Evolutionary conservation across 2,113 vertebrate genomes (phyloP).

Genomic region (Atherinomorus stipes): DNA sequence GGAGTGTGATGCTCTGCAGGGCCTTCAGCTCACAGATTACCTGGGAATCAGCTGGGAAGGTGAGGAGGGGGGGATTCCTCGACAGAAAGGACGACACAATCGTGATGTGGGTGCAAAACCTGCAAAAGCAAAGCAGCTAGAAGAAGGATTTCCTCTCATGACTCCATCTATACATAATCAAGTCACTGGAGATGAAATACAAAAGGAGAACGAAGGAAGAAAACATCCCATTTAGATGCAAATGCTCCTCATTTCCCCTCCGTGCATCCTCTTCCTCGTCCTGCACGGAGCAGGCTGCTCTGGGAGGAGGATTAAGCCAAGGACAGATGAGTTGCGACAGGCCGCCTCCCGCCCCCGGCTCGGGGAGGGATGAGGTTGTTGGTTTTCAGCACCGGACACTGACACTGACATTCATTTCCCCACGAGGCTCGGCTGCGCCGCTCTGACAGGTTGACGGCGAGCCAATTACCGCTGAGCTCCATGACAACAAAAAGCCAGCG

Average conservation of each 20-base stretch:
- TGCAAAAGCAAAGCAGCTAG: constrained; percentile 15
- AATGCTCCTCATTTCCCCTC: constrained; percentile 70
- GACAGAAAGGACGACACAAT: background rate
- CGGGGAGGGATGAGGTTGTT: constrained; percentile 64
- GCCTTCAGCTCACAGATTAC: constrained; percentile 31
- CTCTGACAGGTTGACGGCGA: constrained; percentile 61
- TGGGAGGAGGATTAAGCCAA: constrained; percentile 40
- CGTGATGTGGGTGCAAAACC: background rate
- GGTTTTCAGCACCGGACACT: constrained; percentile 56
- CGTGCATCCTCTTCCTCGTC: constrained; percentile 27
- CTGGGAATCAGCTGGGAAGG: constrained; percentile 23
- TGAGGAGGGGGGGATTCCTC: constrained; percentile 1
- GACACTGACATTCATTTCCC: constrained; percentile 74
- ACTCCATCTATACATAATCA: constrained; percentile 53
- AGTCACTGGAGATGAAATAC: constrained; percentile 68
- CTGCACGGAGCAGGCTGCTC: constrained; percentile 21
- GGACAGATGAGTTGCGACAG: constrained; percentile 81
- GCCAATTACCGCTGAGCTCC: constrained; percentile 68
- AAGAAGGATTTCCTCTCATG: constrained; percentile 27
- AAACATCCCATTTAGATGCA: constrained; percentile 82
- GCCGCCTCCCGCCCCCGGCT: constrained; percentile 41
- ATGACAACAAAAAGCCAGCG: constrained; percentile 55
- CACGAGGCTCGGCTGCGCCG: constrained; percentile 33
- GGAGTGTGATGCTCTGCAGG: constrained; percentile 12
- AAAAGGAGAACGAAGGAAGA: constrained; percentile 42